Evolutionary conservation across 2,888 invertebrate species (phyloP), one percentile per base, ranked within the genome.

Genomic region (Drepanosiphum platanoidis): DNA sequence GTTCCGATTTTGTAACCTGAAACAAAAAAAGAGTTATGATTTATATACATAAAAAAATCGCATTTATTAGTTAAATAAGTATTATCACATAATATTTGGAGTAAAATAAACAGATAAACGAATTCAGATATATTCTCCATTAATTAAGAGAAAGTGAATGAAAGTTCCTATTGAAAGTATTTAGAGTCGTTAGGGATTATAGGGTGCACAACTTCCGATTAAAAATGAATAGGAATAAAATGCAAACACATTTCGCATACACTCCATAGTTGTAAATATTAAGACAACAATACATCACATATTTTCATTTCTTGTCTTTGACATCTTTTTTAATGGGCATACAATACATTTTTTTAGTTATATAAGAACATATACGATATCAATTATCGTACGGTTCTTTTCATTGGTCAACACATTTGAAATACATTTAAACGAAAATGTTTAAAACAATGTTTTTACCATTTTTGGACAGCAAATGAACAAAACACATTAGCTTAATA

Each of bases 61-160:
- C n/a, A 3, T 52, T 15, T 27, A 80, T 34, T 27, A 4, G 22
- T 52, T 18, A 52, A 11, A 64, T 42, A 66, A n/a, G n/a, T n/a
- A n/a, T n/a, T n/a, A 79, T 80, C 30, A 36, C 15, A 34, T 3
- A 68, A n/a, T 46, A 84, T 77, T 84, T 77, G 3, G 68, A 84
- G 68, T 75, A 77, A 75, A n/a, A 74, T 68, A 30, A 72, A 61
- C 5, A n/a, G 36, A 30, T 64, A 74, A 74, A 77, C 46, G n/a
- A 39, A 68, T 77, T 32, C n/a, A 18, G 58, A 68, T 77, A 74
- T 68, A 70, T 77, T 84, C 77, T 36, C 52, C 52, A 8, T 77
- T 84, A 84, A 84, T 84, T 77, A 77, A 77, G 84, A 77, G 84
- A 84, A 84, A 84, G 84, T 58, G 84, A 77, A 72, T 32, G 84